These are phyloP conservation scores for Vannuccia rotundouncinata DNA, from an alignment of 2,888 invertebrate species.

Conservation along the genomic window DNA sequence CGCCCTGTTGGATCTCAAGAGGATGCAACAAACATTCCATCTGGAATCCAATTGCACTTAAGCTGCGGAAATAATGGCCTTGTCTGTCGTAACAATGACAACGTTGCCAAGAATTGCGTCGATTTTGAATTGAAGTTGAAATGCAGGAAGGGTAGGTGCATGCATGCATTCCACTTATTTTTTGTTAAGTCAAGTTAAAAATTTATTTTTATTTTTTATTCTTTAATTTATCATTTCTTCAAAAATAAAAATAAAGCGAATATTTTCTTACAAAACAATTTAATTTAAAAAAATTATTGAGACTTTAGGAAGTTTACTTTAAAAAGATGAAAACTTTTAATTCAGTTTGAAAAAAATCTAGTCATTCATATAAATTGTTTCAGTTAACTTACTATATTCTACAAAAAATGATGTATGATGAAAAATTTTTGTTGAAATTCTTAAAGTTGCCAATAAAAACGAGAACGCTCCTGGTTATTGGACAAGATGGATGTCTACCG, in stretches of 20 bases:
- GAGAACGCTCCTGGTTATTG: background rate
- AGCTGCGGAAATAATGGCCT: background rate
- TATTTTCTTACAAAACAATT: no score
- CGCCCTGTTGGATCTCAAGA: background rate
- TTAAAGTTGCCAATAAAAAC: background rate
- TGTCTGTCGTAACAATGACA: background rate
- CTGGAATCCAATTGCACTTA: no score
- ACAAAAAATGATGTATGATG: no score
- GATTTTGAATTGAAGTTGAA: background rate
- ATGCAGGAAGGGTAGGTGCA: background rate
- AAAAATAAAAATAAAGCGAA: no score
- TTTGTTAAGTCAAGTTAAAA: background rate
- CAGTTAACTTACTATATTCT: no score
- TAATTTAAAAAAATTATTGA: no score
- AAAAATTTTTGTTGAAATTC: no score
- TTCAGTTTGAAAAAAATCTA: no score
- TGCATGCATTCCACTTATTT: background rate
- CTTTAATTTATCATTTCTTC: background rate
- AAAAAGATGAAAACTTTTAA: no score
- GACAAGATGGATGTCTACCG: background rate
- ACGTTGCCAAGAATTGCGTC: background rate
- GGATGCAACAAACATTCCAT: background rate
- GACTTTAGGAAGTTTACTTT: no score
- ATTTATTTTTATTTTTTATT: background rate
- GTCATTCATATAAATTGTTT: no score